Evolutionary conservation across 2,113 vertebrate genomes (phyloP).

Genomic region (Scomber colias): DNA sequence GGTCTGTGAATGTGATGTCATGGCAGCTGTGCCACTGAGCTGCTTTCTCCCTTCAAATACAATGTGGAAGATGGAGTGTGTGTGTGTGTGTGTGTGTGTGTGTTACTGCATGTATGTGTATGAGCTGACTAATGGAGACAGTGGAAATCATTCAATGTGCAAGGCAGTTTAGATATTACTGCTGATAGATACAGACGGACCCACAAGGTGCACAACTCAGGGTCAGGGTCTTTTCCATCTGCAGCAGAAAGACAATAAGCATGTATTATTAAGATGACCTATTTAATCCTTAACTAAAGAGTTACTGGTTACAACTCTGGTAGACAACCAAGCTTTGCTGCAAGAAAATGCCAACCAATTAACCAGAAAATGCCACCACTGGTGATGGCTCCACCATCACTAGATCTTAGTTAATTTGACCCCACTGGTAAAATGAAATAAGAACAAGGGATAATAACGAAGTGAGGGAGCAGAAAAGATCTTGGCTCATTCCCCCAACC

Average conservation of each 20-base stretch:
- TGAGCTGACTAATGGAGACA: conserved; percentile 17
- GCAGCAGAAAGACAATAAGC: neutral
- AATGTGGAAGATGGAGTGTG: conserved; percentile 15
- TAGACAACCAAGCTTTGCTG: conserved; percentile 8
- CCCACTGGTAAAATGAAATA: conserved; percentile 7
- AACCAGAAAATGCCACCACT: conserved; percentile 15
- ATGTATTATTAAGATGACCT: conserved; percentile 1
- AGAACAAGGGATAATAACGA: neutral
- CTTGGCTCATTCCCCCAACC: neutral
- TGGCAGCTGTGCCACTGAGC: conserved; percentile 57
- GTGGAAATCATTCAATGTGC: conserved; percentile 2
- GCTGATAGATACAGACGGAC: neutral
- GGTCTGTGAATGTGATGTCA: conserved; percentile 51
- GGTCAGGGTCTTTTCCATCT: neutral
- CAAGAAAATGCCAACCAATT: conserved; percentile 39
- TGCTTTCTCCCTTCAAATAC: conserved; percentile 36
- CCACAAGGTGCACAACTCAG: conserved; percentile 12
- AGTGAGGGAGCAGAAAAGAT: conserved; percentile 3
- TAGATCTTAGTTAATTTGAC: conserved; percentile 20
- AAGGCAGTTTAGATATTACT: conserved; percentile 16
- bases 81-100: conserved; percentile 6
- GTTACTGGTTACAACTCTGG: conserved; percentile 10
- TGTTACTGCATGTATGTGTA: conserved; percentile 8
- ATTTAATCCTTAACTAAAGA: conserved; percentile 3
- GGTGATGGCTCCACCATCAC: conserved; percentile 28